Evolutionary conservation across 35 echinoderm and acorn worm species (phyloP).

Genomic region (Amphiura filiformis): DNA sequence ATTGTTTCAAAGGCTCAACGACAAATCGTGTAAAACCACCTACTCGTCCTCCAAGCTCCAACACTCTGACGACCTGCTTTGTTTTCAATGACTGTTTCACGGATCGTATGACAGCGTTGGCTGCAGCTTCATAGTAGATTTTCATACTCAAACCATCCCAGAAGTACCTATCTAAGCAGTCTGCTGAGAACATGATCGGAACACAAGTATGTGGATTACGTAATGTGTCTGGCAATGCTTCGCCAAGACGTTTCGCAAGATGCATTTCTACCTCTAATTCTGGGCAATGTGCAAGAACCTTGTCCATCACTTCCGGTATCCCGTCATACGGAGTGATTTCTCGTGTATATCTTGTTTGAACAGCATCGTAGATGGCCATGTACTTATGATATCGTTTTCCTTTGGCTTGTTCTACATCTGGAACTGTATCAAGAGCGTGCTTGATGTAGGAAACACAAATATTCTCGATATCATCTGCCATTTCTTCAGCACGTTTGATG

Average conservation of each 20-base stretch:
- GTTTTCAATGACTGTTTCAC: constrained; percentile 58
- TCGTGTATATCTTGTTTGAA: not conserved
- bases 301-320: constrained; percentile 54
- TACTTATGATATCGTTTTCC: constrained; percentile 35
- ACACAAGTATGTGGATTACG: constrained; percentile 74
- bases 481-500: constrained; percentile 58
- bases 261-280: constrained; percentile 69
- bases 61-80: constrained; percentile 76
- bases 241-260: constrained; percentile 75
- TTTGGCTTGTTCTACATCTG: constrained; percentile 46
- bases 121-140: constrained; percentile 82
- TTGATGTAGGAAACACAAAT: constrained; percentile 82
- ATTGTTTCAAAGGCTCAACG: constrained; percentile 58
- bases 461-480: constrained; percentile 40
- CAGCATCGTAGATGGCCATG: constrained; percentile 30
- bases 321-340: constrained; percentile 43
- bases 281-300: constrained; percentile 58
- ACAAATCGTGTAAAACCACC: constrained; percentile 84
- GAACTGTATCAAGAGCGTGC: constrained; percentile 69
- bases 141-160: constrained; percentile 76
- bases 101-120: constrained; percentile 60
- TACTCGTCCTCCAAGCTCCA: constrained; percentile 90
- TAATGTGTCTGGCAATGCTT: constrained; percentile 75
- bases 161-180: constrained; percentile 84
- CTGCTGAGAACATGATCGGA: constrained; percentile 69